Base-by-base conservation (phyloP, 2,113 vertebrate species). In the Pionites leucogaster region DNA sequence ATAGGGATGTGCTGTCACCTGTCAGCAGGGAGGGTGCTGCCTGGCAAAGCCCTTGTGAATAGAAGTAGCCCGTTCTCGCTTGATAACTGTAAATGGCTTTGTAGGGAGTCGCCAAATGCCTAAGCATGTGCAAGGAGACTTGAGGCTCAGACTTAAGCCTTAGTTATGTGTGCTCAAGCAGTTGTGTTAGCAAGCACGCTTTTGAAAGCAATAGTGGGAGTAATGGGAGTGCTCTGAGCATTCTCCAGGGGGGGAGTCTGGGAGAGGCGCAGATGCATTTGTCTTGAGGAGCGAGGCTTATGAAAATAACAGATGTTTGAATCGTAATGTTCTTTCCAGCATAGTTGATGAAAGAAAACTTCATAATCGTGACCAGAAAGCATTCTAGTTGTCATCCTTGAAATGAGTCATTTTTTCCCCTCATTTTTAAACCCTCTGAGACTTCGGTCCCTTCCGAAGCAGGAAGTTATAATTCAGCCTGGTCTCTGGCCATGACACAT, bases 301-400 rank as follows among this genome's bases (percentile, higher is more conserved):
- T 0, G n/a, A 80, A 88, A 63, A 92, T 76, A 94, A 27, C 65
- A 86, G 80, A 68, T 92, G 88, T 91, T 94, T 91, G 92, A 96
- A 82, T 80, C 47, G 12, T 86, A 35, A 65, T 86, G 41, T 88
- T 90, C 79, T 90, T 79, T 81, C 64, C 86, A 88, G 77, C 39
- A 44, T 14, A 79, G 52, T 1, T 78, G 79, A 68, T 83, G 84
- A 90, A 93, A 91, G 64, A 77, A 78, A 94, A 44, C n/a, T 70
- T 80, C 29, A 14, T 83, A 75, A 64, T 93, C 11, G 9, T 86
- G 80, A 88, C 82, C 33, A 52, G 75, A 86, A 86, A 83, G 11
- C 60, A 41, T 44, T 90, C 47, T 55, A 63, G 22, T 68, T 93
- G 39, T 92, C 68, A 70, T 86, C 64, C 68, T 82, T 68, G 31